Base-by-base conservation (phyloP, 2,113 vertebrate species). In the Xenopus borealis region DNA sequence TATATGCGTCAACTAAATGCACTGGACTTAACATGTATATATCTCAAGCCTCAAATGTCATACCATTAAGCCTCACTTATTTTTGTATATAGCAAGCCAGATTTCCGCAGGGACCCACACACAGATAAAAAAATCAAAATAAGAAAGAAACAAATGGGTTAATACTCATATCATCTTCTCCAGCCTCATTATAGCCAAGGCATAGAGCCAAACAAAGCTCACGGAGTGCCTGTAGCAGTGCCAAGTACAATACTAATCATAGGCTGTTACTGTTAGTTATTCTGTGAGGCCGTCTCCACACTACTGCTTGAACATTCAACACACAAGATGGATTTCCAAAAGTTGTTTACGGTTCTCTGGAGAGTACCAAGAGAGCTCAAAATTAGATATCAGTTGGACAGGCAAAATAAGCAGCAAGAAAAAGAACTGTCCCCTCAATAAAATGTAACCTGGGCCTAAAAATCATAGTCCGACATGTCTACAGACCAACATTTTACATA, bases 211-310 rank as follows among this genome's bases (percentile, higher is more conserved):
- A 75, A 69, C 45, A 75, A 69, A 75, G 66, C 46, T 18, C 73
- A 62, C 66, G 50, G 73, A 75, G 62, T 53, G 45, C 58, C 30
- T 75, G 73, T 75, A 75, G 30, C 55, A 1, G 73, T 62, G 66
- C 73, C 73, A 75, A 75, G 44, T 46, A 62, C 57, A 67, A 75
- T 75, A 65, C 64, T 75, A 75, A 75, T 75, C 73, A 75, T 75
- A 75, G 73, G 73, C 73, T 69, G 66, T 75, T 69, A 75, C 73
- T 75, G 73, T 75, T 75, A 69, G 66, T 69, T 69, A 62, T 61
- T 67, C 65, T 67, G 40, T 12, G 33, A 59, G 72, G 50, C 19
- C 10, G 27, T 50, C 40, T 68, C 57, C 64, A 68, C 73, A 62
- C 64, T 74, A 66, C 72, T 64, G 66, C 73, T 69, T 69, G 66